A percentile compares a stretch with the other conserved stretches of the same genome.
These are phyloP conservation scores for Neostethus bicornis DNA, from an alignment of 2,797 vertebrate species.

Conservation along the genomic window DNA sequence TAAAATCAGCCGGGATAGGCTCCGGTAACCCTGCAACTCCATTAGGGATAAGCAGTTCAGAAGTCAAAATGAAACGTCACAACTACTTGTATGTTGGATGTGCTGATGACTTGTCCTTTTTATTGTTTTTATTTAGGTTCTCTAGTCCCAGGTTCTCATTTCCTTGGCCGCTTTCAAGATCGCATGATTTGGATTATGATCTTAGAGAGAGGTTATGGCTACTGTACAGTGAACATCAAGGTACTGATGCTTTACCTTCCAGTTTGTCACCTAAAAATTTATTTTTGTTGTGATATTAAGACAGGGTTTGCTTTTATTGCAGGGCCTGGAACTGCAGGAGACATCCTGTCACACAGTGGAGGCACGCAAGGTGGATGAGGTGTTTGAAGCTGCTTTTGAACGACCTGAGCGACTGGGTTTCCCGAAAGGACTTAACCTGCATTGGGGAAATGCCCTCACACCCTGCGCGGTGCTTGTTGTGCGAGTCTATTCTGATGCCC, in stretches of 20 bases:
- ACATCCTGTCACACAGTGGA: slow-evolving; percentile 97
- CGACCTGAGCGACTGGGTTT: slow-evolving; percentile 80
- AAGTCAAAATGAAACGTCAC: slow-evolving; percentile 27
- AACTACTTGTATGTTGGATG: slow-evolving; percentile 23
- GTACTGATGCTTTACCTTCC: slow-evolving; percentile 82
- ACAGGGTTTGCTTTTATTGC: slow-evolving; percentile 29
- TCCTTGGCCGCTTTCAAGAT: slow-evolving; percentile 95
- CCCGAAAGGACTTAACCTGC: slow-evolving; percentile 84
- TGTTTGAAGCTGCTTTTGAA: slow-evolving; percentile 92
- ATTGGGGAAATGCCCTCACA: slow-evolving; percentile 91
- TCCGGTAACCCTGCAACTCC: too few species aligned
- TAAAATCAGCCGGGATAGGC: too few species aligned
- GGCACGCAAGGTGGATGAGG: slow-evolving; percentile 92
- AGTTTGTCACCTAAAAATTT: slow-evolving; percentile 5
- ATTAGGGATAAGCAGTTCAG: too few species aligned
- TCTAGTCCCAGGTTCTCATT: slow-evolving; percentile 91
- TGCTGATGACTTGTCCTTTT: slow-evolving; percentile 28
- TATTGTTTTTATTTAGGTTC: slow-evolving; percentile 80
- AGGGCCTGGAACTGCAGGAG: slow-evolving; percentile 97
- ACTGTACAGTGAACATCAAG: slow-evolving; percentile 96
- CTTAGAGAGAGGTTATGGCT: slow-evolving; percentile 93
- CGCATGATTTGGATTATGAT: slow-evolving; percentile 95
- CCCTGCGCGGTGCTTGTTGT: slow-evolving; percentile 89
- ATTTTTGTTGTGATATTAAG: not conserved
- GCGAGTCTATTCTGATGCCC: slow-evolving; percentile 91